phyloP scores from a whole-genome alignment of 92 coral and sea anemone genomes.

The Pocillopora meandrina region DNA sequence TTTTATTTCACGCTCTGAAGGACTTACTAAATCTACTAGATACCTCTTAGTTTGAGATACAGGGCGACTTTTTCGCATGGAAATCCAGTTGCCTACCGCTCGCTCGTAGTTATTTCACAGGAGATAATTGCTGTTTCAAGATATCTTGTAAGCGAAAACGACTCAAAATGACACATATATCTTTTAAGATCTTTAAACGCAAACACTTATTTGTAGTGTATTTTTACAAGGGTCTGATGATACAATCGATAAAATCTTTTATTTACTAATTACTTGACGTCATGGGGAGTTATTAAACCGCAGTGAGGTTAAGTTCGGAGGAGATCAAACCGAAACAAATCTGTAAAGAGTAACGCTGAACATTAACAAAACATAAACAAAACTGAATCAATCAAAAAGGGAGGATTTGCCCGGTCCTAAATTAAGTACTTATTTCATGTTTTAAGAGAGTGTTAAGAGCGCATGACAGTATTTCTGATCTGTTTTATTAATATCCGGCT shows the following conservation, averaged over 20 bases:
- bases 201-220: background rate
- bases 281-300: conserved; percentile 2
- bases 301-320: background rate
- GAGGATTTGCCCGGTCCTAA: too few species aligned
- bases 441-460: too few species aligned
- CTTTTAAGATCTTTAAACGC: background rate
- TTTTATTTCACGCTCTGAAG: background rate
- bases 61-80: background rate
- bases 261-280: conserved; percentile 23
- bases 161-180: background rate
- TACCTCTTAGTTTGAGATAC: background rate
- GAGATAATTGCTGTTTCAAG: background rate
- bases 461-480: background rate
- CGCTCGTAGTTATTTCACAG: background rate
- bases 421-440: too few species aligned
- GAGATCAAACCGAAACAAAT: background rate
- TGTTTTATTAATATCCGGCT: background rate
- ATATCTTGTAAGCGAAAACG: background rate
- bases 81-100: background rate
- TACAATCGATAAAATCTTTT: conserved; percentile 14
- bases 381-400: background rate
- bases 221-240: conserved; percentile 4
- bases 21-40: background rate
- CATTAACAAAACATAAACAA: background rate
- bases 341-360: background rate